A percentile compares a stretch with the other conserved stretches of the same genome.
Evolutionary conservation across 1,140 invertebrate genomes (phyloP).

Genomic region (Drosophila sproati): DNA sequence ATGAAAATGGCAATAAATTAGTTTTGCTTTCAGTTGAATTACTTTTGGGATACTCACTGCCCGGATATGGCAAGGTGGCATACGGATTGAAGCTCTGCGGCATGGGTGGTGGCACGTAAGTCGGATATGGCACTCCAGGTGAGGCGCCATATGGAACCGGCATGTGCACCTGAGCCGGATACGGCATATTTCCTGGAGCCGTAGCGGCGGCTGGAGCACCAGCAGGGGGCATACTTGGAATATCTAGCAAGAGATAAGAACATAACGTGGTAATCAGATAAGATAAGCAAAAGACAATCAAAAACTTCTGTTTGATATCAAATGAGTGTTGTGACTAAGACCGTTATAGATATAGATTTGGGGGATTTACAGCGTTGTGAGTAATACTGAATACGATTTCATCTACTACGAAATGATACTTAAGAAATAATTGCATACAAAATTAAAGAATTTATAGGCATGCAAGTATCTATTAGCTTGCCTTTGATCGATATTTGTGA

Average conservation of each 20-base stretch:
- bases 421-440: too few species aligned
- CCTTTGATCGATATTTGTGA: too few species aligned
- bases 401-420: too few species aligned
- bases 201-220: conserved; percentile 76
- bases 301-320: neutral
- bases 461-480: too few species aligned
- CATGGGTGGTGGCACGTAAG: conserved; percentile 90
- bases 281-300: neutral
- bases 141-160: conserved; percentile 90
- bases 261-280: neutral
- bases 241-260: conserved; percentile 36
- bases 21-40: neutral
- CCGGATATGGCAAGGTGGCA: conserved; percentile 90
- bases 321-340: too few species aligned
- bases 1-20: conserved; percentile 44
- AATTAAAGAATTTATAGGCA: too few species aligned
- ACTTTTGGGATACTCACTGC: conserved; percentile 84
- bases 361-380: too few species aligned
- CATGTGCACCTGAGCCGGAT: conserved; percentile 90
- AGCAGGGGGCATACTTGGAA: conserved; percentile 44
- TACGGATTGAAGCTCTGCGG: conserved; percentile 94
- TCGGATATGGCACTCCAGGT: conserved; percentile 88
- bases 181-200: conserved; percentile 85
- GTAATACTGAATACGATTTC: too few species aligned
- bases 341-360: too few species aligned